A percentile compares a stretch with the other conserved stretches of the same genome.
Evolutionary conservation across 1,140 invertebrate species (phyloP).

Genomic region (Piezodorus guildinii): DNA sequence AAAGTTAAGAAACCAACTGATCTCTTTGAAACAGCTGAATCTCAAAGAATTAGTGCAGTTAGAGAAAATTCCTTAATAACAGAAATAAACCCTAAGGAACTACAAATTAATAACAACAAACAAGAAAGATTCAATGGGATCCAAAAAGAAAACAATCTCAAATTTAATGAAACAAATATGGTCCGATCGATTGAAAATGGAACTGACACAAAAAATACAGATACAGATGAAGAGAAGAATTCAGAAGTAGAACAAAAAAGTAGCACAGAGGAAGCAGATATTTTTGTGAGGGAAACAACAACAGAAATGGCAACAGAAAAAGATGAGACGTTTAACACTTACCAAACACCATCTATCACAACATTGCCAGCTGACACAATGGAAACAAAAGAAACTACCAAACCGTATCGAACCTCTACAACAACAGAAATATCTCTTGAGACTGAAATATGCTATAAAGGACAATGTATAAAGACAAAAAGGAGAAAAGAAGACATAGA

Average conservation of each 20-base stretch:
- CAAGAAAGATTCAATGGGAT: too few species aligned
- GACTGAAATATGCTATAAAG: slow-evolving; percentile 75
- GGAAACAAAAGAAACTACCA: slow-evolving; percentile 34
- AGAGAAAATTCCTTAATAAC: slow-evolving; percentile 32
- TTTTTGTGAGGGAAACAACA: too few species aligned
- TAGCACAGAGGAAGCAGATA: too few species aligned
- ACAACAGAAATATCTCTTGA: slow-evolving; percentile 70
- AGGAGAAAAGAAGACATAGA: slow-evolving; percentile 31
- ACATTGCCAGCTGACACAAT: slow-evolving; percentile 24
- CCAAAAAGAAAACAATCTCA: too few species aligned
- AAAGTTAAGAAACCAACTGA: slow-evolving; percentile 39
- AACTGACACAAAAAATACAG: too few species aligned
- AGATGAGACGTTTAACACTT: too few species aligned
- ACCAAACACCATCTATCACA: not conserved
- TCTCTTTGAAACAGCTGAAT: slow-evolving; percentile 53
- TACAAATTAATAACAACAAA: too few species aligned
- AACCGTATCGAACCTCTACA: slow-evolving; percentile 53
- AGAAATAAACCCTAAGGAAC: not conserved
- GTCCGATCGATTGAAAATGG: too few species aligned
- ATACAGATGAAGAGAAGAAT: too few species aligned
- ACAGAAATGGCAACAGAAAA: too few species aligned
- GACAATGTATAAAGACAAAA: slow-evolving; percentile 65
- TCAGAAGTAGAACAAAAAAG: too few species aligned
- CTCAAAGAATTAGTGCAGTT: slow-evolving; percentile 39
- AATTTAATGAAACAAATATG: too few species aligned